These are phyloP conservation scores for Tipula vernalis DNA, from an alignment of 2,888 invertebrate species.

Conservation along the genomic window DNA sequence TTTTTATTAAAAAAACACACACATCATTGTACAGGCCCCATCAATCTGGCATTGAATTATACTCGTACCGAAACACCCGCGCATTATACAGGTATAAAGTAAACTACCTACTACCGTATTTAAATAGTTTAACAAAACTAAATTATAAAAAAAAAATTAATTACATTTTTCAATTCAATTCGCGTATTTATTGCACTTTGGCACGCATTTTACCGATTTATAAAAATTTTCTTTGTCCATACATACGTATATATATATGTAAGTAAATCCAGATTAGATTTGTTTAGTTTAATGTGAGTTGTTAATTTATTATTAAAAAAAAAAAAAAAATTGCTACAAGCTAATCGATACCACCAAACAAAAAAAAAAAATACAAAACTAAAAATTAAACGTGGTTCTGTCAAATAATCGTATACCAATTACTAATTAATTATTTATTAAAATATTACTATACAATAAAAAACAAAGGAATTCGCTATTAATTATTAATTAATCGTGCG, in stretches of 20 bases:
- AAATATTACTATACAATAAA: neutral
- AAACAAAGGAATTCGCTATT: neutral
- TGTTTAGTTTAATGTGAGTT: neutral
- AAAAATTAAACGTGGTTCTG: neutral
- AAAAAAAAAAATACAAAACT: neutral
- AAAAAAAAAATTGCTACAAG: neutral
- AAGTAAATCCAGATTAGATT: neutral
- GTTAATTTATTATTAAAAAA: neutral
- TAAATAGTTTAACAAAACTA: neutral
- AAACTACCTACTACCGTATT: neutral
- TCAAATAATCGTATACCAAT: neutral
- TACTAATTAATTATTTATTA: neutral
- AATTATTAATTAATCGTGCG: neutral
- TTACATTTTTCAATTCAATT: neutral
- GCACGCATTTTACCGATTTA: neutral
- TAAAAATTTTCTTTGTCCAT: neutral
- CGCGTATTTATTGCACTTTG: neutral
- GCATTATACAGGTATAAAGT: neutral
- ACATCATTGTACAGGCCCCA: too few species aligned
- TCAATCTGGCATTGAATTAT: neutral
- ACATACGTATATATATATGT: too few species aligned
- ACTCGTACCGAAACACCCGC: neutral
- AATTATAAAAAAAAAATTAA: neutral
- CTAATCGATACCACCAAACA: neutral
- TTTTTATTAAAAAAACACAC: neutral